Base-by-base conservation (phyloP, 2,797 vertebrate species). In the Cyprinodon diabolis region DNA sequence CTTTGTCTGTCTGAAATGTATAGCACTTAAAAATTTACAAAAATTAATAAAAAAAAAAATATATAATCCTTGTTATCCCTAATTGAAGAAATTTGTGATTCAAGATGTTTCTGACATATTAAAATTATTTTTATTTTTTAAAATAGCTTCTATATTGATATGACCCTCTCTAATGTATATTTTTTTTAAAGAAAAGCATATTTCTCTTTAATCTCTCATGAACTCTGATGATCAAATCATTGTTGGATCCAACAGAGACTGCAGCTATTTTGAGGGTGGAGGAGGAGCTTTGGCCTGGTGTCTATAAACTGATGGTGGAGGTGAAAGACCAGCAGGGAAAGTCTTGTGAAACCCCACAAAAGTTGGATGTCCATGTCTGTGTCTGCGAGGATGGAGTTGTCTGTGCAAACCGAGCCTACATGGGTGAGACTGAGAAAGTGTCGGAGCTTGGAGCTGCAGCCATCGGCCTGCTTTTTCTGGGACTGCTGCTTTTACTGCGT, bases 401-500 rank as follows among this genome's bases (percentile, higher is more conserved):
- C 1, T 95, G 93, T 66, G 72, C n/a, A 13, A 5, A 3, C 6
- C 30, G 0, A 13, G 66, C 21, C 0, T 1, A 0, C 4, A 0
- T 0, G 0, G 72, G 56, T 57, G 6, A 21, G 9, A 0, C 0
- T 4, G 19, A 0, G 0, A 85, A 68, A 68, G 9, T 11, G 6
- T 0, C 77, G 0, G 15, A 0, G 21, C 74, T 96, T 0, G 94
- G 95, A 51, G 35, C 89, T 17, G 88, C 84, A 1, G 94, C 72
- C 73, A 90, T 95, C 1, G 93, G 92, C 40, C 76, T 95, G 23
- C 75, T 95, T 4, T 40, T 94, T 1, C 80, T 95, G 25, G 95
- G 94, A 5, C 74, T 93, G 19, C 86, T 96, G 48, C 9, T 93
- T n/a, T 68, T 95, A n/a, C 84, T 94, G 1, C 49, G 95, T 96